These are phyloP conservation scores for Dichetophora obliterata DNA, from an alignment of 2,888 invertebrate genomes.

Conservation along the genomic window DNA sequence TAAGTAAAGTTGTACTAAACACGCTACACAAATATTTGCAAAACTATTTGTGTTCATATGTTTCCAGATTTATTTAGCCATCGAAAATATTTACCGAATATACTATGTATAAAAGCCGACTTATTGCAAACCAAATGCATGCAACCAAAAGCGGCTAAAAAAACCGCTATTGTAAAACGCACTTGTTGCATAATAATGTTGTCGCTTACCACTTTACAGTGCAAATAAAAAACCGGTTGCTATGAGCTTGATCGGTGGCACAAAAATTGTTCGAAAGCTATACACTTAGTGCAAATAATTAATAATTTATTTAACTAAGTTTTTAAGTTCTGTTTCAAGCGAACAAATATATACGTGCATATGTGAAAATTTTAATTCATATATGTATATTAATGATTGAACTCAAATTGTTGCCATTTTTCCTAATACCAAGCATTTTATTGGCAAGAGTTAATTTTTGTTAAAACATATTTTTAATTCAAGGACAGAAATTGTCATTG, in stretches of 20 bases:
- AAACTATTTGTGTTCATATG: background rate
- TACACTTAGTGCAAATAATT: no score
- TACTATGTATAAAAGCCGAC: background rate
- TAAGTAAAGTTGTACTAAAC: background rate
- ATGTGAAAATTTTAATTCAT: no score
- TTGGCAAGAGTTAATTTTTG: no score
- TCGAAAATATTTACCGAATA: background rate
- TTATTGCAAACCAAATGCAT: background rate
- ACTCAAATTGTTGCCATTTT: no score
- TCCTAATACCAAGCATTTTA: no score
- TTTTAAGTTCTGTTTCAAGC: no score
- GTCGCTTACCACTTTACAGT: background rate
- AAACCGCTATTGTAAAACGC: background rate
- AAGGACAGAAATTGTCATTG: no score
- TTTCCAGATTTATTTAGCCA: background rate
- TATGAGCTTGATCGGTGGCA: background rate
- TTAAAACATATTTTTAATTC: no score
- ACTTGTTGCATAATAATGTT: background rate
- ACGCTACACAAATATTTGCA: slow-evolving; percentile 3
- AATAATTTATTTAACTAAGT: no score
- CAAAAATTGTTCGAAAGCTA: no score
- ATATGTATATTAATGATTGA: no score
- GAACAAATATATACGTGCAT: no score
- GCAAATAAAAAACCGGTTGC: background rate
- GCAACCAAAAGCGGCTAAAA: background rate